Evolutionary conservation across 1,140 invertebrate species (phyloP), one percentile per base, ranked within the genome.

Genomic region (Protaetia brevitarsis): DNA sequence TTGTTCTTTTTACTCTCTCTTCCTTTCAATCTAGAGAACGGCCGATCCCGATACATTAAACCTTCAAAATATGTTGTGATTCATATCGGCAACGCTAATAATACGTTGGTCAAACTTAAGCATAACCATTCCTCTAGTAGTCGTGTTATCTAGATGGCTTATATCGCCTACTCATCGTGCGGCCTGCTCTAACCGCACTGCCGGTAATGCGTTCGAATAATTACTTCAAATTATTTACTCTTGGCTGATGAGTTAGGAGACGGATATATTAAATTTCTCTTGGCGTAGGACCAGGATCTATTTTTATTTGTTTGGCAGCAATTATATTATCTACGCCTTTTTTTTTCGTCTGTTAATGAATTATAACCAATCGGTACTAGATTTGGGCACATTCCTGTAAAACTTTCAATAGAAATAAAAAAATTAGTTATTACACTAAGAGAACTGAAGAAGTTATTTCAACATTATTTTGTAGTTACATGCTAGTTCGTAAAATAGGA

Each of bases 71-170:
- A n/a, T 34, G 26, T 51, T 51, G 21, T 51, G 41, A 51, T 51
- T 51, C 13, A 51, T 51, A 51, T 51, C 41, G 41, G 41, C 41
- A 51, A 51, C 41, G 19, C 19, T 51, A 51, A 51, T 51, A 51
- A 51, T 51, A 51, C 19, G 41, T 51, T 51, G 19, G 16, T 51
- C 41, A 51, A 51, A 51, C 19, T 51, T 51, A 10, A 51, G 19
- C 19, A 23, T 23, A 51, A 19, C 21, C 41, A 26, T 51, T 51
- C 19, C 41, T 2, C 41, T 51, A 51, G 41, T 23, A 7, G 19
- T 23, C 19, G 19, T 8, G 13, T 51, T 51, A 51, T 51, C 41
- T 51, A 51, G 41, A 51, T 19, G 19, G 41, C 19, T 21, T 51
- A 51, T 51, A 51, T 51, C 19, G 41, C 41, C 19, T 51, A 51